A percentile compares a stretch with the other conserved stretches of the same genome.
Evolutionary conservation across 2,113 vertebrate genomes (phyloP).

Genomic region (Dipodomys merriami): DNA sequence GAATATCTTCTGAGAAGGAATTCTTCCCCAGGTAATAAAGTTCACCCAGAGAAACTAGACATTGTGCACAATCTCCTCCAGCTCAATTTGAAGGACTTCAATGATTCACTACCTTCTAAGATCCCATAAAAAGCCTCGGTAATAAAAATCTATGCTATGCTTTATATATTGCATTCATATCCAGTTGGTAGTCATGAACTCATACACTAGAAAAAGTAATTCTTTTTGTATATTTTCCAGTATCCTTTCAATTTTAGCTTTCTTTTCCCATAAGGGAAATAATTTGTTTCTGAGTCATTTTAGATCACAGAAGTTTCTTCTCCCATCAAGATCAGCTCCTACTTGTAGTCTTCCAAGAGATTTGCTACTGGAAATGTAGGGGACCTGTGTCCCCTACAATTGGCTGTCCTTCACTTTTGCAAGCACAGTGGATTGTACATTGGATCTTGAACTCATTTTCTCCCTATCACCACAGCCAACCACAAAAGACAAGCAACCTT

Average conservation of each 20-base stretch:
- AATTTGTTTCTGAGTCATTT: neutral
- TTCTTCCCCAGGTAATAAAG: neutral
- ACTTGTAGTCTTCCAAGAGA: neutral
- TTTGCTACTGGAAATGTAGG: neutral
- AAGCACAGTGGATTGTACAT: neutral
- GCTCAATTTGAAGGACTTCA: neutral
- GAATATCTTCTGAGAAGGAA: neutral
- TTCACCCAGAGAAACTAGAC: neutral
- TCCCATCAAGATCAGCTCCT: neutral
- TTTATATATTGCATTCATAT: neutral
- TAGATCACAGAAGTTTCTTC: neutral
- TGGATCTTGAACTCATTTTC: too few relatives aligned
- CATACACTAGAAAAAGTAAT: neutral
- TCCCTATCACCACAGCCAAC: too few relatives aligned
- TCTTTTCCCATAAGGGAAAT: neutral
- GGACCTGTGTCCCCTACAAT: neutral
- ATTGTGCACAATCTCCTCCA: neutral
- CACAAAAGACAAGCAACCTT: too few relatives aligned
- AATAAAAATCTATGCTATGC: neutral
- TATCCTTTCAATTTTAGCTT: slow-evolving; percentile 8
- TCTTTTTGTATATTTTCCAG: neutral
- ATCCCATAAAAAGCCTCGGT: neutral
- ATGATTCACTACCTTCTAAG: neutral
- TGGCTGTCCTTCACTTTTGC: neutral
- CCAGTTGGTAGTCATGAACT: neutral